Percentiles rank a stretch among this genome's conserved stretches.
Evolutionary conservation across 2,113 vertebrate genomes (phyloP).

Genomic region (Fregata magnificens): DNA sequence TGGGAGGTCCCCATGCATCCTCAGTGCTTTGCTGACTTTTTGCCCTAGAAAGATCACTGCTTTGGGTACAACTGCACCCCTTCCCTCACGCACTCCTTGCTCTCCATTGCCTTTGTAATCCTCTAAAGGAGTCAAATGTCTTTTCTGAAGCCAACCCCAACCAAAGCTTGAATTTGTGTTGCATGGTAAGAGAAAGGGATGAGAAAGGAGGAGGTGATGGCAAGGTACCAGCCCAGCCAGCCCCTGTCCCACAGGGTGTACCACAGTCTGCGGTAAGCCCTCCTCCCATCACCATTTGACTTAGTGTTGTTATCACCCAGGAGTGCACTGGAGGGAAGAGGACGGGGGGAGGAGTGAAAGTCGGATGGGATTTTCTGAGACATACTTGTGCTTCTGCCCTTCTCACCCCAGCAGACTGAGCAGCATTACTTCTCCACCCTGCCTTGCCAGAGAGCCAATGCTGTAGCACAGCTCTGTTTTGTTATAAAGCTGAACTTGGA

Average conservation of each 20-base stretch:
- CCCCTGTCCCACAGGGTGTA: background rate
- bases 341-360: background rate
- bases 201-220: background rate
- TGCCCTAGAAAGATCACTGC: background rate
- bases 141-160: background rate
- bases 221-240: background rate
- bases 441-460: background rate
- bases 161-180: background rate
- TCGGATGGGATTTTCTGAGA: background rate
- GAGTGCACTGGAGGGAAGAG: background rate
- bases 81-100: background rate
- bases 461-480: background rate
- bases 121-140: background rate
- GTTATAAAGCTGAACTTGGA: background rate
- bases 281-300: background rate
- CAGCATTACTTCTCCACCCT: background rate
- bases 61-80: background rate
- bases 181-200: background rate
- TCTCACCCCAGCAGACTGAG: background rate
- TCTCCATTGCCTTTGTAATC: background rate
- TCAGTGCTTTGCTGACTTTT: background rate
- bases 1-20: too few relatives aligned
- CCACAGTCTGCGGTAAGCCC: background rate
- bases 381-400: background rate
- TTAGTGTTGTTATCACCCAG: background rate